Evolutionary conservation across 1,140 invertebrate species (phyloP), one percentile per base, ranked within the genome.

Genomic region (Drosophila kepulauana): DNA sequence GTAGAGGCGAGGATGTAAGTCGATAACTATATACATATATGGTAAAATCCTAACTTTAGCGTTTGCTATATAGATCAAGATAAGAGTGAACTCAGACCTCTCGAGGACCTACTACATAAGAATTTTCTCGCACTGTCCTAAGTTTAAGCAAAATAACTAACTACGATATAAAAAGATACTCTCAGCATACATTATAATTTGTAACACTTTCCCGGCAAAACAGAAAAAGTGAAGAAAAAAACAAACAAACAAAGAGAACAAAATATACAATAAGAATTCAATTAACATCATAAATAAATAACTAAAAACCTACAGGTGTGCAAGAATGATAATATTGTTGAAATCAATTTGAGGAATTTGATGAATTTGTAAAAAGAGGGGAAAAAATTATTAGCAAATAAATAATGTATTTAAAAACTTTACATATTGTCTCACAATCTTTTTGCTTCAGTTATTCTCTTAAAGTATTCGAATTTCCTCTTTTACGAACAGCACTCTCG

Each of bases 321-420:
- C 11, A 54, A 13, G 51, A 11, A 54, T 54, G 16, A 73, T 51
- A 61, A 56, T 45, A 65, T 79, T 87, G 82, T 87, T 87, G 30
- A 57, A 85, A 35, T 63, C 45, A 78, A 85, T 59, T 66, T 69
- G 64, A 78, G 68, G 10, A 38, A 38, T 38, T 8, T 10, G 8
- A 10, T 28, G 28, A 76, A 89, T 84, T 81, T 88, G 85, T 88
- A 88, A 70, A 71, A 69, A 67, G 67, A 68, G 59, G 61, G 46
- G 56, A 61, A 74, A 62, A 82, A 88, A 80, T 64, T 65, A 78
- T 78, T 89, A 89, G 79, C 81, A 48, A 87, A 89, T 89, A 88
- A 82, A 84, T 68, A 89, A 68, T 71, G 88, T 78, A 81, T 78
- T 79, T 61, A 64, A 84, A 79, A 89, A 74, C 72, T 75, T 43